These are phyloP conservation scores for Caenorhabditis uteleia DNA, from an alignment of 2,888 invertebrate species.

Conservation along the genomic window DNA sequence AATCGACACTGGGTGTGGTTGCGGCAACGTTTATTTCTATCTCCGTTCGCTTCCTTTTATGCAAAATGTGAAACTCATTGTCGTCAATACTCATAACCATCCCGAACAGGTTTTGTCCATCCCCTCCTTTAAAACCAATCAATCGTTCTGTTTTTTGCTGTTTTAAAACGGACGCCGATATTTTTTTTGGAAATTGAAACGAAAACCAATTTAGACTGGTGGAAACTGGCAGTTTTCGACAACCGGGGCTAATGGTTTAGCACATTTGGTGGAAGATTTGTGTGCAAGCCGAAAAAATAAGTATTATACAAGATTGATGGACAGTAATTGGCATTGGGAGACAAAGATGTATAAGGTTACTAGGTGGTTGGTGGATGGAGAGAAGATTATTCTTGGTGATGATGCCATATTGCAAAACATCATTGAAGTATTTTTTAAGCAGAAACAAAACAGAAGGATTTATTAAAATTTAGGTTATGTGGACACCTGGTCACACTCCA, in stretches of 20 bases:
- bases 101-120: slow-evolving; percentile 54
- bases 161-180: neutral
- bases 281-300: slow-evolving; percentile 48
- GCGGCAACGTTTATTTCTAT: slow-evolving; percentile 53
- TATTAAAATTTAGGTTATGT: slow-evolving; percentile 37
- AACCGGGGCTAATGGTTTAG: slow-evolving; percentile 50
- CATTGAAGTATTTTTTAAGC: slow-evolving; percentile 22
- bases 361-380: slow-evolving; percentile 50
- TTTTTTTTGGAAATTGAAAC: slow-evolving; percentile 11
- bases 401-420: slow-evolving; percentile 33
- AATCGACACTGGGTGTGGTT: slow-evolving; percentile 56
- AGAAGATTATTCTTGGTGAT: slow-evolving; percentile 45
- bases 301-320: slow-evolving; percentile 52
- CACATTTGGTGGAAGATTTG: slow-evolving; percentile 49
- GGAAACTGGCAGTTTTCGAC: slow-evolving; percentile 57
- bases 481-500: slow-evolving; percentile 56
- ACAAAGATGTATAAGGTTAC: slow-evolving; percentile 56
- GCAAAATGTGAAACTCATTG: slow-evolving; percentile 45
- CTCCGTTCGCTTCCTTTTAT: slow-evolving; percentile 41
- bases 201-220: slow-evolving; percentile 41
- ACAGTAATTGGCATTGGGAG: slow-evolving; percentile 56
- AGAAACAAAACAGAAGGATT: neutral
- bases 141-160: neutral
- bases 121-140: neutral
- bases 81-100: slow-evolving; percentile 58